Evolutionary conservation across 2,888 invertebrate genomes (phyloP).

Genomic region (Nesidiocoris tenuis): DNA sequence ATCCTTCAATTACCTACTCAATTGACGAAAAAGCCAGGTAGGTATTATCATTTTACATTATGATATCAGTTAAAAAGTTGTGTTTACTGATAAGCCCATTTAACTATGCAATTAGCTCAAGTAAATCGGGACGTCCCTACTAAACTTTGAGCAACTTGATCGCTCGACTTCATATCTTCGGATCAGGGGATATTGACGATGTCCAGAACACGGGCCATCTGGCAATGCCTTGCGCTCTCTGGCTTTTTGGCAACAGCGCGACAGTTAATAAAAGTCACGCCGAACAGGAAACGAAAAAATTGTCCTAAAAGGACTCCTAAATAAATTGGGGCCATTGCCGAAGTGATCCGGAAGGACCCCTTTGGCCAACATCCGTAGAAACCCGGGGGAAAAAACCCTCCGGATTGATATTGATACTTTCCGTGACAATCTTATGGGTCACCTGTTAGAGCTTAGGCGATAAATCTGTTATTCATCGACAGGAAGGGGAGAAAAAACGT

Average conservation of each 20-base stretch:
- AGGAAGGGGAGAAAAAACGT: not conserved
- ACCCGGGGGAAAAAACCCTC: slow-evolving; percentile 5
- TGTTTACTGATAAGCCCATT: too few species aligned
- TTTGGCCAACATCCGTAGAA: not conserved
- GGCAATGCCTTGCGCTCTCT: not conserved
- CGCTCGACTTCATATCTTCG: too few species aligned
- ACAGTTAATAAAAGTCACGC: not conserved
- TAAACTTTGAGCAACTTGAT: too few species aligned
- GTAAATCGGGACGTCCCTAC: too few species aligned
- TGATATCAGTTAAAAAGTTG: too few species aligned
- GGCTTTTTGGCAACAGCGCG: not conserved
- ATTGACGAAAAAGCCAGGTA: too few species aligned
- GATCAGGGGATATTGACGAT: not conserved
- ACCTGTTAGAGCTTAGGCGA: slow-evolving; percentile 21
- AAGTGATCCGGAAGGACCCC: not conserved
- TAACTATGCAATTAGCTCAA: too few species aligned
- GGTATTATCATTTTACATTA: too few species aligned
- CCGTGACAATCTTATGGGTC: slow-evolving; percentile 24
- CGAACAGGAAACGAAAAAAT: not conserved
- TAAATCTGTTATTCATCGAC: slow-evolving; percentile 35
- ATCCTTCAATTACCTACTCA: too few species aligned
- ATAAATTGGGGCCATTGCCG: not conserved
- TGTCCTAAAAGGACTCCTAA: not conserved
- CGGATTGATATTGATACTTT: slow-evolving; percentile 29
- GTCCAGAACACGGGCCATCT: not conserved